Evolutionary conservation across 1,140 invertebrate species (phyloP).

Genomic region (Aphelinus certus): DNA sequence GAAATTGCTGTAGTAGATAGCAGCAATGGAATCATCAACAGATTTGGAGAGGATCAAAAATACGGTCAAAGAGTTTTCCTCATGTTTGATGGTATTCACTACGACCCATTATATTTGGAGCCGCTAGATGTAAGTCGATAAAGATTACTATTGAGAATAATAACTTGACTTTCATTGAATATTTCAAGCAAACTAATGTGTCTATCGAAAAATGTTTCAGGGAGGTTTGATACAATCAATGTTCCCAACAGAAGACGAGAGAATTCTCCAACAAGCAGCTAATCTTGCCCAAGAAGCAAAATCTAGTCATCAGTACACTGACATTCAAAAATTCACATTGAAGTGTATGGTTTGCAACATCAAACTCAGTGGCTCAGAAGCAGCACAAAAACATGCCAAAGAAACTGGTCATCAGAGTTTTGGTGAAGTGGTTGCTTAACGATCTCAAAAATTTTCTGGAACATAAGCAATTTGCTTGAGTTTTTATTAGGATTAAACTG

Average conservation of each 20-base stretch:
- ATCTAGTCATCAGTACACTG: slow-evolving; percentile 87
- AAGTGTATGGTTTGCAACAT: slow-evolving; percentile 83
- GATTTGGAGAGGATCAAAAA: slow-evolving; percentile 92
- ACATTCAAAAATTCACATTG: slow-evolving; percentile 86
- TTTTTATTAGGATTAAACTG: too few relatives aligned
- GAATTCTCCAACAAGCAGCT: slow-evolving; percentile 79
- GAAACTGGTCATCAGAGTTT: slow-evolving; percentile 87
- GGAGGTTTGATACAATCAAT: slow-evolving; percentile 78
- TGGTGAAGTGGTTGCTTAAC: slow-evolving; percentile 73
- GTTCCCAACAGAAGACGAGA: slow-evolving; percentile 80
- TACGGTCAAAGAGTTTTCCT: slow-evolving; percentile 87
- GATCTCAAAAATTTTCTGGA: too few relatives aligned
- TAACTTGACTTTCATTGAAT: background rate
- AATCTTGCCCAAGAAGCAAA: slow-evolving; percentile 88
- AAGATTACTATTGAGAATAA: background rate
- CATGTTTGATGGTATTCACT: slow-evolving; percentile 96
- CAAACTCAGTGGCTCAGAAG: slow-evolving; percentile 77
- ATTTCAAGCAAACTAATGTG: slow-evolving; percentile 17
- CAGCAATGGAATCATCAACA: slow-evolving; percentile 87
- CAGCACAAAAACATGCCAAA: slow-evolving; percentile 86
- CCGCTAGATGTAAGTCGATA: slow-evolving; percentile 67
- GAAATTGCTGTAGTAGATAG: slow-evolving; percentile 96
- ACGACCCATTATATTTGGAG: slow-evolving; percentile 92
- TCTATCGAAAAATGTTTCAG: slow-evolving; percentile 56
- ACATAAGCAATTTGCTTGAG: too few relatives aligned